Base-by-base conservation (phyloP, 2,888 invertebrate species). In the Fragum fragum region DNA sequence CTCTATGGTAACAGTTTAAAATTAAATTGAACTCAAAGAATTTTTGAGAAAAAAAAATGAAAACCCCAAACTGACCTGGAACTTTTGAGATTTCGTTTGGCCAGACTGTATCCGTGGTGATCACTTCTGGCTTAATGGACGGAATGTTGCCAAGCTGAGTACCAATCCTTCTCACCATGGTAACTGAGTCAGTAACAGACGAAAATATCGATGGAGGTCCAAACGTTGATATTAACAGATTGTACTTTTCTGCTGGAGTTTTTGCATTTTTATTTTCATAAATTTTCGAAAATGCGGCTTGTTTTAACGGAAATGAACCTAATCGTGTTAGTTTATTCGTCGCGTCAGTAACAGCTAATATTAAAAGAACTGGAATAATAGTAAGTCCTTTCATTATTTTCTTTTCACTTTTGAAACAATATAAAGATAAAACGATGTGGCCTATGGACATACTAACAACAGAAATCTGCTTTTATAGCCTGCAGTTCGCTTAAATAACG, bases 1-100 rank as follows among this genome's bases (percentile, higher is more conserved):
- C n/a, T n/a, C n/a, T n/a, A n/a, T n/a, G n/a, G n/a, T 42, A 42
- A 7, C 16, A 16, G 42, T 42, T 16, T 42, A 42, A 42, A 42
- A 11, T 7, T 16, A 42, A 42, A 42, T 7, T 16, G 7, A 7
- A 11, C 16, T 7, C 42, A 42, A 16, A 42, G 11, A 11, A 42
- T 7, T 16, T 42, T 16, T 42, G 42, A 16, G 11, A 42, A 42
- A 42, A 42, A 42, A 16, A 16, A 16, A 16, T 16, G 42, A 11
- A 42, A 42, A 11, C 11, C 42, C 7, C 16, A 7, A n/a, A 69
- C 73, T 78, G 59, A 88, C 88, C 87, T 61, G 87, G 87, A 59
- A 87, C 87, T 14, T 71, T 77, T 0, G 85, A 76, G 7, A 87
- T 70, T 63, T 88, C 88, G 61, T 88, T 88, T 0, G 87, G 88